phyloP scores from a whole-genome alignment of 2,888 invertebrate species.

The Serripes groenlandicus region DNA sequence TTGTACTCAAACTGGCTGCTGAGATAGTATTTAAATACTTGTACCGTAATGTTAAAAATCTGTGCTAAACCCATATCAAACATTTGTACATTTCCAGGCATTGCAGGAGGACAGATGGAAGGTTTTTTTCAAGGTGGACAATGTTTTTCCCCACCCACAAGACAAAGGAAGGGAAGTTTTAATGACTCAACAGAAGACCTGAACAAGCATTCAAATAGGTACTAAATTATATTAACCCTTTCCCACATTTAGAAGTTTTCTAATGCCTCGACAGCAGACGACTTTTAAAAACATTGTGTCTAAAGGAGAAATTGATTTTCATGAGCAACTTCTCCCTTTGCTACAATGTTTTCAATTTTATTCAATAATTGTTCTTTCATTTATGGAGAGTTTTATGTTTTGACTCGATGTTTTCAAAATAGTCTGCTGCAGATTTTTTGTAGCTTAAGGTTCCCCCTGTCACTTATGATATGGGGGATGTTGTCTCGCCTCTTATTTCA shows the following conservation, averaged over 20 bases:
- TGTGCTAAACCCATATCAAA: background rate
- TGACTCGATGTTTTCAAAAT: too few species aligned
- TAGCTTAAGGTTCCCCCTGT: too few species aligned
- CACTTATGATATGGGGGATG: too few species aligned
- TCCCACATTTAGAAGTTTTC: background rate
- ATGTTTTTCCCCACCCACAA: conserved; percentile 66
- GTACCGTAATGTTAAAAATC: background rate
- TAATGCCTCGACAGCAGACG: background rate
- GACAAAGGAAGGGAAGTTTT: conserved; percentile 43
- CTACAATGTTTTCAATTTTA: too few species aligned
- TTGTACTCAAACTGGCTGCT: too few species aligned
- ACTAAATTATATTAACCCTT: background rate
- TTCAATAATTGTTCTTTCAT: too few species aligned
- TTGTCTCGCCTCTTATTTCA: too few species aligned
- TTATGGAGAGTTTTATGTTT: too few species aligned
- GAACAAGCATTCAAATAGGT: conserved; percentile 35
- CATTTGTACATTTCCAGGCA: conserved; percentile 14
- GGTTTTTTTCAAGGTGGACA: conserved; percentile 62
- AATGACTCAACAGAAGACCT: conserved; percentile 43
- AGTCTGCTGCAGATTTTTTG: too few species aligned
- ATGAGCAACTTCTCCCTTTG: too few species aligned
- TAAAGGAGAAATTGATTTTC: too few species aligned
- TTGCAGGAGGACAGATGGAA: conserved; percentile 24
- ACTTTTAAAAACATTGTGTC: background rate
- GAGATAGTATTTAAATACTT: background rate